These are phyloP conservation scores for Epicauta chinensis DNA, from an alignment of 1,140 invertebrate genomes.

Conservation along the genomic window DNA sequence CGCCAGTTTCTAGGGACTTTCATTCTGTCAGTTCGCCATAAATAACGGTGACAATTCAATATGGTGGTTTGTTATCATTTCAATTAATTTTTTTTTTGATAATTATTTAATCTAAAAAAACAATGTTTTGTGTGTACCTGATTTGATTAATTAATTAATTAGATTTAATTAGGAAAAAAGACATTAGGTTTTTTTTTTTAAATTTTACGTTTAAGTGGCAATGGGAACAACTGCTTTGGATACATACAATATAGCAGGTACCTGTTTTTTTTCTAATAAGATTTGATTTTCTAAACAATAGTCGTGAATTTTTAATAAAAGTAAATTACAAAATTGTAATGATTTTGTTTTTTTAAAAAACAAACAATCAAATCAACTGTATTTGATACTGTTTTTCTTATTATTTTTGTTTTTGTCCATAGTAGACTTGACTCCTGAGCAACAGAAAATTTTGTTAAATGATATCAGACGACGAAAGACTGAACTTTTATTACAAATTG, in stretches of 20 bases:
- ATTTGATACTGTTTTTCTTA: too few relatives aligned
- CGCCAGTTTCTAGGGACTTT: too few relatives aligned
- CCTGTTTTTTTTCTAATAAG: constrained; percentile 4
- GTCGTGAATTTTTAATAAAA: background rate
- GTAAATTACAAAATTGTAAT: background rate
- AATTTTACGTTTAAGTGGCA: constrained; percentile 6
- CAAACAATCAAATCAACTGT: too few relatives aligned
- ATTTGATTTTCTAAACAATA: background rate
- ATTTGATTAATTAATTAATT: background rate
- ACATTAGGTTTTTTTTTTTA: too few relatives aligned
- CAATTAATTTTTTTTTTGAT: background rate
- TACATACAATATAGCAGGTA: constrained; percentile 35
- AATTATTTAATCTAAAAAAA: constrained; percentile 9
- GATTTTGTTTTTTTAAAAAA: background rate
- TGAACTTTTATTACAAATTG: constrained; percentile 85
- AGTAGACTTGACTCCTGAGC: constrained; percentile 85
- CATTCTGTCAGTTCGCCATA: too few relatives aligned
- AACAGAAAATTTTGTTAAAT: constrained; percentile 82
- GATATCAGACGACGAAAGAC: constrained; percentile 85
- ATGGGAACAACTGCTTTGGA: constrained; percentile 33
- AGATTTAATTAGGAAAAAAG: too few relatives aligned
- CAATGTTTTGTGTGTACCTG: constrained; percentile 7
- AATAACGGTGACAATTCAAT: constrained; percentile 2
- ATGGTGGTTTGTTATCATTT: constrained; percentile 20
- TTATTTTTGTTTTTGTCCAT: constrained; percentile 34